Conservation (phyloP, 2,113 vertebrate species). For the Rhabdomys dilectus region DNA sequence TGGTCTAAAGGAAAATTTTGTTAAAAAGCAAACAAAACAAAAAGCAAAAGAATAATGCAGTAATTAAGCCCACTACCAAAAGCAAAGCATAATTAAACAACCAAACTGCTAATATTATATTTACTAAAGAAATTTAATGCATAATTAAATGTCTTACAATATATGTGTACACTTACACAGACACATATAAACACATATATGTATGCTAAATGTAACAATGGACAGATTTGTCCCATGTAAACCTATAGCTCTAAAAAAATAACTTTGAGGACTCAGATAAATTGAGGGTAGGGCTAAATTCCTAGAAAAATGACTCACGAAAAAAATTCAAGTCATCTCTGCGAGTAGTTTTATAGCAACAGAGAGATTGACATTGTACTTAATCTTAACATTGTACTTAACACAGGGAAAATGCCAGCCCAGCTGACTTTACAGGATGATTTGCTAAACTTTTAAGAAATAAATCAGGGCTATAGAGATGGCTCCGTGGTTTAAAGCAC, state of each 20-base stretch:
- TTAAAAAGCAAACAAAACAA: neutral
- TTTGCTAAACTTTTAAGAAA: neutral
- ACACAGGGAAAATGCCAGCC: neutral
- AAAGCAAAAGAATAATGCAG: neutral
- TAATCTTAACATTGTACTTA: neutral
- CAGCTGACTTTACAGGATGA: neutral
- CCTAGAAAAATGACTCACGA: neutral
- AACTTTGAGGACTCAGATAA: neutral
- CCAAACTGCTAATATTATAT: neutral
- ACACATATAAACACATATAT: neutral
- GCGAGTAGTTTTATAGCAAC: neutral
- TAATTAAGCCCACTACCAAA: slow-evolving; percentile 17
- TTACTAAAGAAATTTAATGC: neutral
- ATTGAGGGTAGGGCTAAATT: neutral
- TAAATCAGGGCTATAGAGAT: no score
- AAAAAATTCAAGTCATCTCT: neutral
- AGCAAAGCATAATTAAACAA: neutral
- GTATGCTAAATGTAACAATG: neutral
- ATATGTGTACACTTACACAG: neutral
- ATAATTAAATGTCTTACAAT: neutral
- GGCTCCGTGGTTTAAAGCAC: neutral
- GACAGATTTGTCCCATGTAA: neutral
- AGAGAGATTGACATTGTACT: neutral
- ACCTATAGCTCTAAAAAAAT: neutral
- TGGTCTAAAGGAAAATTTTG: neutral